Evolutionary conservation across 2,797 vertebrate species (phyloP).

Genomic region (Melanotaenia boesemani): DNA sequence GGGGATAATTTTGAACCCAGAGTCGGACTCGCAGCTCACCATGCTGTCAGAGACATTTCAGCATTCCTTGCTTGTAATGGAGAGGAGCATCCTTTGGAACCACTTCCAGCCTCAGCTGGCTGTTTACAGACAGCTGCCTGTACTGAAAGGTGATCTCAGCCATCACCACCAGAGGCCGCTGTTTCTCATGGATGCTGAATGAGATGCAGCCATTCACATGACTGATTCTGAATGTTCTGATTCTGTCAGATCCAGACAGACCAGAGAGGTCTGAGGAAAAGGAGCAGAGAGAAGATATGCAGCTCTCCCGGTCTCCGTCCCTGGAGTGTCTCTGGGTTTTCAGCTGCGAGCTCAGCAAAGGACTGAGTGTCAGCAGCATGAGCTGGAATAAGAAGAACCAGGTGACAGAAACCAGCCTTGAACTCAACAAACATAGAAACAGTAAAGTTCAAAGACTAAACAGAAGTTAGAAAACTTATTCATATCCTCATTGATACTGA

Average conservation of each 20-base stretch:
- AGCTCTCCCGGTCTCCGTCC: conserved; percentile 61
- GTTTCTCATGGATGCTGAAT: no score
- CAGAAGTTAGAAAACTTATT: no score
- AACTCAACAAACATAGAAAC: not conserved
- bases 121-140: conserved; percentile 86
- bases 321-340: conserved; percentile 89
- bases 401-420: conserved; percentile 71
- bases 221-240: not conserved
- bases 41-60: conserved; percentile 85
- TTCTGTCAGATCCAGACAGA: conserved; percentile 63
- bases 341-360: conserved; percentile 84
- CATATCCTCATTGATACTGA: no score
- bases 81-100: conserved; percentile 88
- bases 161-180: no score
- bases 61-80: conserved; percentile 86
- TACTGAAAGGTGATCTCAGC: conserved; percentile 66
- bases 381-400: conserved; percentile 89
- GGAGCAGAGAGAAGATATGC: conserved; percentile 37
- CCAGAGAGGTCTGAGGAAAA: conserved; percentile 14
- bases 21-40: conserved; percentile 73
- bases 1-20: conserved; percentile 61
- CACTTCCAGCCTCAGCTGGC: conserved; percentile 88
- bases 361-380: conserved; percentile 86
- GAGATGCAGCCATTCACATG: no score
- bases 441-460: no score